These are phyloP conservation scores for Dendrolimus pini DNA, from an alignment of 2,888 invertebrate genomes.

Conservation along the genomic window DNA sequence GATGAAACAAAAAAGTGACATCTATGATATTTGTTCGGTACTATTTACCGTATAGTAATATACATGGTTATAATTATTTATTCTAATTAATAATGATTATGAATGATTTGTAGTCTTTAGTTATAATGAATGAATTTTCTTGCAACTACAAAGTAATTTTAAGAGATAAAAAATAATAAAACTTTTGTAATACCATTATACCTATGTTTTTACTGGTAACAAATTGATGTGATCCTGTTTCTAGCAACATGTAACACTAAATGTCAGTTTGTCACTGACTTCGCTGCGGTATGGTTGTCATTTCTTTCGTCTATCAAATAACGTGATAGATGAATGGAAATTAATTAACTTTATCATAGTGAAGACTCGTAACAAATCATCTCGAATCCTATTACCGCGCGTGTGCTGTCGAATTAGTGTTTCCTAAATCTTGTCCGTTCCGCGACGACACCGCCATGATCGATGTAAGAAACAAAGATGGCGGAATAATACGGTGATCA, in stretches of 20 bases:
- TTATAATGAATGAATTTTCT: too few species aligned
- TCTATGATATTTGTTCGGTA: background rate
- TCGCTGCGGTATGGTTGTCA: constrained; percentile 72
- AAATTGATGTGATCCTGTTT: background rate
- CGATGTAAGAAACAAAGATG: constrained; percentile 77
- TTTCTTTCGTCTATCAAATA: constrained; percentile 63
- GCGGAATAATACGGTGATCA: constrained; percentile 75
- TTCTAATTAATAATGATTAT: too few species aligned
- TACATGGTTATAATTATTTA: too few species aligned
- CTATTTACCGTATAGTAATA: background rate
- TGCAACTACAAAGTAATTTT: too few species aligned
- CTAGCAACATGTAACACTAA: constrained; percentile 15
- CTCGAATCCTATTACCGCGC: constrained; percentile 36
- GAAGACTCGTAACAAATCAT: constrained; percentile 37
- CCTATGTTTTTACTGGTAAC: background rate
- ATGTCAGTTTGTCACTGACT: constrained; percentile 73
- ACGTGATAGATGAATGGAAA: constrained; percentile 69
- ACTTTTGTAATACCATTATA: too few species aligned
- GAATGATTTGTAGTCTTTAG: too few species aligned
- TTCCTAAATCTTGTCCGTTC: constrained; percentile 29
- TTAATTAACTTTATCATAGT: constrained; percentile 62
- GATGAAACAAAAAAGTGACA: background rate
- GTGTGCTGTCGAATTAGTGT: constrained; percentile 35
- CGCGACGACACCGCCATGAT: constrained; percentile 65
- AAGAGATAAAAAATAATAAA: too few species aligned